phyloP scores from a whole-genome alignment of 2,797 vertebrate genomes.

The Sebastes miniatus region DNA sequence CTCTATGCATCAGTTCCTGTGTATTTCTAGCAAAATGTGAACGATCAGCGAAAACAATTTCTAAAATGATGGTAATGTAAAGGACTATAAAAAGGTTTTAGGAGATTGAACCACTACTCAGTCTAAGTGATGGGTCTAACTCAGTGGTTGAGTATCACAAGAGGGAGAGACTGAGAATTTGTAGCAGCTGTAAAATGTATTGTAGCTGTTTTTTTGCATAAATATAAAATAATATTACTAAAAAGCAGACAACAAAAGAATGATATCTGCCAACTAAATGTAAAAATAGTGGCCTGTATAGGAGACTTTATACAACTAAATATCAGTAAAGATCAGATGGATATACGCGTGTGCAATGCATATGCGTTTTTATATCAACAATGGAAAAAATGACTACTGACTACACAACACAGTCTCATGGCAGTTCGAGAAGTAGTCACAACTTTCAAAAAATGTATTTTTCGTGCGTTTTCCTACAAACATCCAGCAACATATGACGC shows the following conservation, averaged over 20 bases:
- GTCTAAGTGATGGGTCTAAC: background rate
- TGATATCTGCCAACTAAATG: background rate
- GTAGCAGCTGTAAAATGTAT: background rate
- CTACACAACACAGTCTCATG: too few relatives aligned
- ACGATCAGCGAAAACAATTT: conserved; percentile 2
- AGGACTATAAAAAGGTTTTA: conserved; percentile 1
- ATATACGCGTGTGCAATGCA: too few relatives aligned
- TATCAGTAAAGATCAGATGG: too few relatives aligned
- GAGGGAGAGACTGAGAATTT: background rate
- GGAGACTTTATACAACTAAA: background rate
- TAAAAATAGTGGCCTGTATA: background rate
- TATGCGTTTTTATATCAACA: too few relatives aligned
- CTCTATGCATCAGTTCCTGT: conserved; percentile 1
- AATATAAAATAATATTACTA: background rate
- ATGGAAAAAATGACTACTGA: too few relatives aligned
- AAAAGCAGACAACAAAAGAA: background rate
- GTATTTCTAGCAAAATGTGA: conserved; percentile 18
- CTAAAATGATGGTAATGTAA: background rate
- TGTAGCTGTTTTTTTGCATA: background rate
- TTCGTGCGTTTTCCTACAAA: too few relatives aligned
- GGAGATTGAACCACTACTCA: background rate
- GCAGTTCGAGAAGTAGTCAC: too few relatives aligned
- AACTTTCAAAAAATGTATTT: rapidly evolving
- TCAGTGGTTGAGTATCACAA: background rate
- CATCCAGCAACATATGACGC: too few relatives aligned